Percentiles rank a stretch among this genome's conserved stretches.
These are phyloP conservation scores for Zingel zingel DNA, from an alignment of 2,113 vertebrate species.

Conservation along the genomic window DNA sequence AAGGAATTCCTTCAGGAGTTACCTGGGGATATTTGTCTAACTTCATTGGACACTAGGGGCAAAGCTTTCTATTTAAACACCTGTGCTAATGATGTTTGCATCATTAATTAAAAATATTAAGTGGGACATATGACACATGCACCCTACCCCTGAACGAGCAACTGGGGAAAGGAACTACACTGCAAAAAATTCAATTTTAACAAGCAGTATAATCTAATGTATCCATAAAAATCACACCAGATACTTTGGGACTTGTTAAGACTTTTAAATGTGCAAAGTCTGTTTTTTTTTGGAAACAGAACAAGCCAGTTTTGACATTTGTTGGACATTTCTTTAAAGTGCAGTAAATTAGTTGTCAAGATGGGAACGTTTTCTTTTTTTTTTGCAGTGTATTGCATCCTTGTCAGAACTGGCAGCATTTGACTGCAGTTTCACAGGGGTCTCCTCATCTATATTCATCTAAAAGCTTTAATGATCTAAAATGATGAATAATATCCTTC, in stretches of 20 bases:
- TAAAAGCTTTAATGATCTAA: constrained; percentile 76
- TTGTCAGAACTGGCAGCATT: constrained; percentile 29
- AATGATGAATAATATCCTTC: constrained; percentile 72
- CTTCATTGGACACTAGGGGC: constrained; percentile 41
- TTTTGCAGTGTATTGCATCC: constrained; percentile 33
- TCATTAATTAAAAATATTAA: constrained; percentile 59
- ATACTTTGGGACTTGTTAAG: neutral
- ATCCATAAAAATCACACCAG: neutral
- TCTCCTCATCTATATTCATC: constrained; percentile 76
- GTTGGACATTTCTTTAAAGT: constrained; percentile 10
- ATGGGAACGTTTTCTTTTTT: neutral
- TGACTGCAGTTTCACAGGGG: constrained; percentile 50
- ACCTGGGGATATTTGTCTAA: constrained; percentile 64
- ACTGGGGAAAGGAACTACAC: neutral
- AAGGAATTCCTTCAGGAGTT: constrained; percentile 37
- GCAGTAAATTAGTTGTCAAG: constrained; percentile 29
- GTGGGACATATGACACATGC: constrained; percentile 25
- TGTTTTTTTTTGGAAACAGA: constrained; percentile 2
- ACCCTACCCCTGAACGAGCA: neutral
- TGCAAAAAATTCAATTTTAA: neutral
- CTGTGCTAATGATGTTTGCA: constrained; percentile 63
- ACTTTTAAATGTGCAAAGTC: neutral
- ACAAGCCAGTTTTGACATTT: neutral
- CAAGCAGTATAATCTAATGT: neutral
- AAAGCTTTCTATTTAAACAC: constrained; percentile 60